Base-by-base conservation (phyloP, 1,140 invertebrate genomes). In the Augochlora pura region DNA sequence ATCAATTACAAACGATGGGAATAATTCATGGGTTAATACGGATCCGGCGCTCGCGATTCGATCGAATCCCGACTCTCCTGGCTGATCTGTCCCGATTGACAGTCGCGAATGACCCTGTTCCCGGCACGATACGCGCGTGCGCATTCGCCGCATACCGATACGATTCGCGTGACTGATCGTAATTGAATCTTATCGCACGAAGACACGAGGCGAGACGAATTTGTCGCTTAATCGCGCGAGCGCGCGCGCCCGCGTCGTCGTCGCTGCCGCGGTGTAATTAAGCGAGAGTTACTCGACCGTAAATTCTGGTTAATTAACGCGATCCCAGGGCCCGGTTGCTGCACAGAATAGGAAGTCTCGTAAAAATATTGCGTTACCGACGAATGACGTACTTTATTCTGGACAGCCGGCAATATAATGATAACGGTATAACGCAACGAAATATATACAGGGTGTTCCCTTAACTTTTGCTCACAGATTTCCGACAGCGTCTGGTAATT, bases 81-180 rank as follows among this genome's bases (percentile, higher is more conserved):
- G 4, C 32, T 25, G 62, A 54, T 65, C 38, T 32, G 46, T 75
- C 39, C 16, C 57, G 32, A 67, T 67, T 65, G 60, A 3, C 46
- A 65, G 27, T 54, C 46, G 62, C 60, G 42, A 66, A 65, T 42
- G 46, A 59, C 63, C 72, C 42, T 42, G 18, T 23, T 16, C 60
- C 25, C 49, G 59, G 9, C 10, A 1, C 21, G 49, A 49, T 1
- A 27, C 4, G 25, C 14, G 57, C 18, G 54, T 16, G 27, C 9
- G 18, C 2, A 1, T 39, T 12, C 32, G 57, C 9, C 6, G 8
- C 32, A n/a, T 23, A 25, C 21, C 18, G 54, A 10, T 12, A 32
- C 25, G 66, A 71, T 42, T 77, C 75, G 75, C 76, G 76, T 78
- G 76, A 64, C 76, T 18, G 68, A 78, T 72, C 60, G 59, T 54